Evolutionary conservation across 2,888 invertebrate genomes (phyloP).

Genomic region (Leptopilina myrica): DNA sequence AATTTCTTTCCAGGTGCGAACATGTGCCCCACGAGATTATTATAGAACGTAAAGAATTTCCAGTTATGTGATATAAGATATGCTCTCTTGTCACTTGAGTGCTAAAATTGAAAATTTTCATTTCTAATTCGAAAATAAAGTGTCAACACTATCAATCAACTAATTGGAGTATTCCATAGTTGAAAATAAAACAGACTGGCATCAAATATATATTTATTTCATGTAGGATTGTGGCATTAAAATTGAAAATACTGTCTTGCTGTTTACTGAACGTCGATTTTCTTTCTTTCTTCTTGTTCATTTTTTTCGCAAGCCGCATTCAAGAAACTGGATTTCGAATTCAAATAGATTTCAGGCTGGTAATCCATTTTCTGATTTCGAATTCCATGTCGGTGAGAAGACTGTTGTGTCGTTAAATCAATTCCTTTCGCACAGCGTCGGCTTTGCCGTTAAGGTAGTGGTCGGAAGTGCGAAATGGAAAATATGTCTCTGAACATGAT

Average conservation of each 20-base stretch:
- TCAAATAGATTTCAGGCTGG: conserved; percentile 28
- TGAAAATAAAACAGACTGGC: too few relatives aligned
- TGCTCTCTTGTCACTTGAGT: background rate
- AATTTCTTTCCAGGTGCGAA: conserved; percentile 37
- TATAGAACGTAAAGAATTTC: conserved; percentile 33
- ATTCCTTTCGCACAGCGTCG: conserved; percentile 44
- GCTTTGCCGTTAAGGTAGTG: conserved; percentile 24
- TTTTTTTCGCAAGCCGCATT: conserved; percentile 6
- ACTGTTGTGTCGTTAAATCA: conserved; percentile 34
- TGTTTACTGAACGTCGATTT: conserved; percentile 29
- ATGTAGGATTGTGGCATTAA: conserved; percentile 16
- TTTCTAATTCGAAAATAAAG: too few relatives aligned
- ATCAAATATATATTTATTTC: conserved; percentile 1
- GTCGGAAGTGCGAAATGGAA: conserved; percentile 38
- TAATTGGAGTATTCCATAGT: too few relatives aligned
- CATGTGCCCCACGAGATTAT: conserved; percentile 30
- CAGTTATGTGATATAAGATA: conserved; percentile 17
- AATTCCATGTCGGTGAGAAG: conserved; percentile 30
- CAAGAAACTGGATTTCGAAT: conserved; percentile 34
- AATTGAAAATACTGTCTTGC: conserved; percentile 24
- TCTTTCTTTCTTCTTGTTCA: background rate
- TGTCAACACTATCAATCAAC: too few relatives aligned
- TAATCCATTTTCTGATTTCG: conserved; percentile 38
- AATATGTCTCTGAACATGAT: conserved; percentile 38
- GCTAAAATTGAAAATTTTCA: background rate